A percentile compares a stretch with the other conserved stretches of the same genome.
phyloP scores from a whole-genome alignment of 1,140 invertebrate species.

The Caenorhabditis brenneri region DNA sequence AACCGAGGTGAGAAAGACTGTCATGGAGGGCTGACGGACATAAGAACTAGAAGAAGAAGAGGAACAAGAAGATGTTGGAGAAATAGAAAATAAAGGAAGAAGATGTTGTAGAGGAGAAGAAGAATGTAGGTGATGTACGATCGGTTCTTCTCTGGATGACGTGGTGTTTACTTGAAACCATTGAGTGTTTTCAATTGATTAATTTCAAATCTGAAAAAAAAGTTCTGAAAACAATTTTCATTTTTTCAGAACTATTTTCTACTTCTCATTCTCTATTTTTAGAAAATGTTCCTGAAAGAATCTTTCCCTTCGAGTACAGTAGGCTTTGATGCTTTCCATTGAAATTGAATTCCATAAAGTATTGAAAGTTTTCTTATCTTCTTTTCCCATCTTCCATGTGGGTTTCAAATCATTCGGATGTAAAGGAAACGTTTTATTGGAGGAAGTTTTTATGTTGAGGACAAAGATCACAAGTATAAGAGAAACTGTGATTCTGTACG shows the following conservation, averaged over 20 bases:
- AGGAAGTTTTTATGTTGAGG: too few relatives aligned
- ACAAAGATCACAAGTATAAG: too few relatives aligned
- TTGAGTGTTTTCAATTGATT: not conserved
- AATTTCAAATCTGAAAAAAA: not conserved
- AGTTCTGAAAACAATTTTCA: too few relatives aligned
- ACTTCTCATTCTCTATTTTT: not conserved
- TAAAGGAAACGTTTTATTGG: too few relatives aligned
- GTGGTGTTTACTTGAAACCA: not conserved
- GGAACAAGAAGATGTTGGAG: not conserved
- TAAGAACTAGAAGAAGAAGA: not conserved
- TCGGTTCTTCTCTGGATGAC: constrained; percentile 35
- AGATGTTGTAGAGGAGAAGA: constrained; percentile 27
- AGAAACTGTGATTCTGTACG: too few relatives aligned
- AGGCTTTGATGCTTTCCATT: too few relatives aligned
- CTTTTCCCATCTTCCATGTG: too few relatives aligned
- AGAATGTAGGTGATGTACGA: constrained; percentile 44
- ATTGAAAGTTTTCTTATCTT: too few relatives aligned
- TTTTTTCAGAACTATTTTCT: not conserved
- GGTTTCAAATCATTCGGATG: too few relatives aligned
- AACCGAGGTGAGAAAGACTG: not conserved
- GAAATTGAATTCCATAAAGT: too few relatives aligned
- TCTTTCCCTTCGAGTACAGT: too few relatives aligned
- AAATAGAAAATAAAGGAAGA: not conserved
- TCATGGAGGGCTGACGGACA: constrained; percentile 12
- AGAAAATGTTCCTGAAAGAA: not conserved